These are phyloP conservation scores for Ditylenchus weischeri DNA, from an alignment of 2,888 invertebrate genomes.

Conservation along the genomic window DNA sequence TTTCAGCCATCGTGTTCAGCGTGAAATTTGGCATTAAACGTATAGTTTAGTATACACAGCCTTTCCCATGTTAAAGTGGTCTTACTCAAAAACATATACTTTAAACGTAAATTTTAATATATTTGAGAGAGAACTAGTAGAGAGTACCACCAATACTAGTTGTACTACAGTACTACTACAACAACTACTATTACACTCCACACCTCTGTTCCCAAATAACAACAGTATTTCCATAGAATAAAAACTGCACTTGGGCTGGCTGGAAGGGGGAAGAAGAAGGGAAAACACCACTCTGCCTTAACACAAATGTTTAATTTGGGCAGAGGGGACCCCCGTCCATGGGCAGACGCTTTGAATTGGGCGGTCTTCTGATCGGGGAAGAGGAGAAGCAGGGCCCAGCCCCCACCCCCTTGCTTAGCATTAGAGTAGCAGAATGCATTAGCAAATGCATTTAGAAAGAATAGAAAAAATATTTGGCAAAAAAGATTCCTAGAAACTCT, in stretches of 20 bases:
- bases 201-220: neutral
- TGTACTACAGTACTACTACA: no score
- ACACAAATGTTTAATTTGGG: neutral
- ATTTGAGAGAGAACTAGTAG: neutral
- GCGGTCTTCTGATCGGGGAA: conserved; percentile 6
- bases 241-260: conserved; percentile 2
- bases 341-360: conserved; percentile 1
- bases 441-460: neutral
- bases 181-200: neutral
- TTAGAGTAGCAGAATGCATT: conserved; percentile 13
- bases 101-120: neutral
- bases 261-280: neutral
- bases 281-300: neutral
- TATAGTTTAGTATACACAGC: no score
- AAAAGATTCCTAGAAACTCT: conserved; percentile 9
- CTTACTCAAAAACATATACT: no score
- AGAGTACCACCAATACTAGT: no score
- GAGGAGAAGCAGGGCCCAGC: neutral
- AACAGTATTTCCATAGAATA: conserved; percentile 7
- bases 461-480: neutral
- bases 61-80: no score
- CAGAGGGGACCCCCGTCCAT: conserved; percentile 13
- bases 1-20: no score
- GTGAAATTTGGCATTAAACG: no score
- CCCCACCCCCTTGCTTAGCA: neutral